A percentile compares a stretch with the other conserved stretches of the same genome.
phyloP scores from a whole-genome alignment of 1,140 invertebrate genomes.

The Magallana ariakensis region DNA sequence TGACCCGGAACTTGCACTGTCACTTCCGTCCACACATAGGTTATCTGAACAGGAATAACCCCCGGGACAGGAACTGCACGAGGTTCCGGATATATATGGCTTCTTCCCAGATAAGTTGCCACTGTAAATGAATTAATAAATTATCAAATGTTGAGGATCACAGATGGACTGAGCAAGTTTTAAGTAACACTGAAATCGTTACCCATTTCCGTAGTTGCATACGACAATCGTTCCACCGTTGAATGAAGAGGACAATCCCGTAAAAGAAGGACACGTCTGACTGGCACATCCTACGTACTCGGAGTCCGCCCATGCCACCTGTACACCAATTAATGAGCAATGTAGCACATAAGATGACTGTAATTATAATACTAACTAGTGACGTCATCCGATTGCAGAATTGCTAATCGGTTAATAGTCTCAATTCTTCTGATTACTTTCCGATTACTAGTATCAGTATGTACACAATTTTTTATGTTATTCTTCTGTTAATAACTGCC shows the following conservation, averaged over 20 bases:
- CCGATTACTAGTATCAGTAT: no score
- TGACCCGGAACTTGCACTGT: neutral
- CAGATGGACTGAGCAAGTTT: no score
- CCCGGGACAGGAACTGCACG: neutral
- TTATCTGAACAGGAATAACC: conserved; percentile 22
- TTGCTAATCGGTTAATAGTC: no score
- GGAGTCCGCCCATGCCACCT: neutral
- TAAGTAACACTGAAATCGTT: neutral
- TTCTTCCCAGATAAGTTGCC: neutral
- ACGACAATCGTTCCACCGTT: conserved; percentile 29
- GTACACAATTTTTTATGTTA: no score
- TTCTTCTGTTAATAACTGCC: no score
- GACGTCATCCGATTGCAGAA: no score
- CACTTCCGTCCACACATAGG: neutral
- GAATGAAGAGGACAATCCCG: neutral
- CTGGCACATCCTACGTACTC: neutral
- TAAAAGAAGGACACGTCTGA: neutral
- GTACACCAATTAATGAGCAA: no score
- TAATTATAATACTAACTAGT: no score
- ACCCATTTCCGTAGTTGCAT: conserved; percentile 1
- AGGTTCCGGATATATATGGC: neutral
- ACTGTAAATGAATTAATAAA: neutral
- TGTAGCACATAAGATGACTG: no score
- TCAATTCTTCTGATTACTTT: no score
- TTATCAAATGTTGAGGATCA: neutral